Conservation (phyloP, 2,113 vertebrate genomes). For the Pterocles orientalis region DNA sequence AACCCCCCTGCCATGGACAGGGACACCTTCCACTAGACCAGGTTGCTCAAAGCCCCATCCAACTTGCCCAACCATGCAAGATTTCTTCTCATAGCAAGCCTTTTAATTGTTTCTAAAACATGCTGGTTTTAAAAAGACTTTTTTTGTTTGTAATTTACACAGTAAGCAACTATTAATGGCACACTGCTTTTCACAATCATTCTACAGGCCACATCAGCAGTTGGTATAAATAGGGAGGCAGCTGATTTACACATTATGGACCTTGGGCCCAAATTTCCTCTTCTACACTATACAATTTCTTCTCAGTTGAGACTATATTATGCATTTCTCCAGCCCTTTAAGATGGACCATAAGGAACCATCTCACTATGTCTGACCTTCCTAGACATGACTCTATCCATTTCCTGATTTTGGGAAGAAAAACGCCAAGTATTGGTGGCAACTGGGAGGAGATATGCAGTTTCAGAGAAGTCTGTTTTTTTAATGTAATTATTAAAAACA, state of each 20-base stretch:
- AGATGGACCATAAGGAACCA: neutral
- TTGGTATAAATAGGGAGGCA: neutral
- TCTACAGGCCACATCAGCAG: neutral
- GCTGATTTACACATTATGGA: neutral
- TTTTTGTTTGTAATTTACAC: conserved; percentile 6
- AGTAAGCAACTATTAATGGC: conserved; percentile 16
- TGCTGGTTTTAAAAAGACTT: neutral
- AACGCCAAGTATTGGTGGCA: neutral
- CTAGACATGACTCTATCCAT: neutral
- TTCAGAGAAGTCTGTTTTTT: neutral
- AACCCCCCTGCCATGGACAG: too few species aligned
- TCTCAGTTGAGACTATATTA: neutral
- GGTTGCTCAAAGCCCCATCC: too few species aligned
- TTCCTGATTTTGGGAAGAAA: neutral
- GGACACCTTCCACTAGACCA: too few species aligned
- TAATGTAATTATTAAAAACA: neutral
- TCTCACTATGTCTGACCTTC: neutral
- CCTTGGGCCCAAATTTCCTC: neutral
- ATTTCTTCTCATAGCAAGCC: neutral
- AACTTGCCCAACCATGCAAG: neutral
- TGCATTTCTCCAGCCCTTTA: neutral
- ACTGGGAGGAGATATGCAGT: neutral
- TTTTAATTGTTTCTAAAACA: conserved; percentile 3
- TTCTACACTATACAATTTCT: neutral
- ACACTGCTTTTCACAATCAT: neutral